Evolutionary conservation across 2,797 vertebrate species (phyloP).

Genomic region (Rhabdomys pumilio): DNA sequence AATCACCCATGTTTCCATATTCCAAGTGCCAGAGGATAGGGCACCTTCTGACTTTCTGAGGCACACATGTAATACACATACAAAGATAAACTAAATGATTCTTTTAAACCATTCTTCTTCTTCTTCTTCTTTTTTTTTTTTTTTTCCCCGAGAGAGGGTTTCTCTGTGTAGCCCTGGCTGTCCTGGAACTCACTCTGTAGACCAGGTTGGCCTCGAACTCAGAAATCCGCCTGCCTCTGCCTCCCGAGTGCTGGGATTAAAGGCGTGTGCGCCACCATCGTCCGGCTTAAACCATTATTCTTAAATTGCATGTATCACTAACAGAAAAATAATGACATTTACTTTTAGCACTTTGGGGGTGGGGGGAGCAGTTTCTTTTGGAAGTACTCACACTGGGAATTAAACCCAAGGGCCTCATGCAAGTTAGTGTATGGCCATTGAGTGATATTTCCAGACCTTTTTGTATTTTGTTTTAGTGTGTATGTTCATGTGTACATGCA

Average conservation of each 20-base stretch:
- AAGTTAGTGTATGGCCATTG: neutral
- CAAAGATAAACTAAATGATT: neutral
- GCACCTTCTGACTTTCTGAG: neutral
- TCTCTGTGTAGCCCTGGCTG: too few species aligned
- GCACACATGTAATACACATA: neutral
- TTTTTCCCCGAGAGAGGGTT: too few species aligned
- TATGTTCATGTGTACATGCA: neutral
- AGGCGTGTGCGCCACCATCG: too few species aligned
- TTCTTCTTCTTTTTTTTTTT: too few species aligned
- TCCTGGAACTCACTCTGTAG: too few species aligned
- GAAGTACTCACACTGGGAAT: neutral
- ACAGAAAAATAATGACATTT: neutral
- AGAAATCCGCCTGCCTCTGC: too few species aligned
- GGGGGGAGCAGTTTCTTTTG: too few species aligned
- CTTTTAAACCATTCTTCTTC: neutral
- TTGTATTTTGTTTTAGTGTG: neutral
- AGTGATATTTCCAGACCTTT: too few species aligned
- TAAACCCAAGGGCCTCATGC: neutral
- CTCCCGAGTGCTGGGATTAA: too few species aligned
- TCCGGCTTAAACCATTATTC: neutral
- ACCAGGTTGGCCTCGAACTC: too few species aligned
- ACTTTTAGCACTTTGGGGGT: neutral
- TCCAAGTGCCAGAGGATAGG: neutral
- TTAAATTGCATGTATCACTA: neutral
- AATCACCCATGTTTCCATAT: neutral